Base-by-base conservation (phyloP, 2,113 vertebrate genomes). In the Recurvirostra avosetta region DNA sequence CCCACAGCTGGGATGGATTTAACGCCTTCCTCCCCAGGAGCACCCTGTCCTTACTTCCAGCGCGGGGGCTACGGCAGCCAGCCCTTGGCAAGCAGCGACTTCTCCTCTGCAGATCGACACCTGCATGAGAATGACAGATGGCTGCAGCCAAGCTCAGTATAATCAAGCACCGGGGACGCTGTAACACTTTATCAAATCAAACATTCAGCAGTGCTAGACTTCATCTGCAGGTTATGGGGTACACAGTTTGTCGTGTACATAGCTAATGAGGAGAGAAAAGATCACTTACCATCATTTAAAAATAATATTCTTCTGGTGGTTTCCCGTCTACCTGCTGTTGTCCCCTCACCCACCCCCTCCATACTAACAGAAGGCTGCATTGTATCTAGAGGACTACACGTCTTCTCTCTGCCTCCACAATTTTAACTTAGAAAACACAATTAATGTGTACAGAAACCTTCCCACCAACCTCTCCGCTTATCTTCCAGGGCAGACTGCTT, bases 21-120 rank as follows among this genome's bases (percentile, higher is more conserved):
- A 97, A 97, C 83, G 0, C 82, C 80, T 94, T 96, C 91, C 38
- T 94, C 19, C 25, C 95, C 87, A 73, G 82, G 29, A 95, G 86
- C 84, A 49, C 38, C 55, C 65, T 6, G 30, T 11, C 40, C 47
- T 10, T 3, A 4, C 63, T 47, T 3, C n/a, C 55, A 12, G 1
- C 0, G 15, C 1, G 0, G 62, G 45, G 49, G 22, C 19, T 58
- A 16, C 1, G 2, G 73, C 70, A 65, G 78, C 29, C 75, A 61
- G 58, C 79, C 79, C 61, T 47, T 2, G 59, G 77, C 52, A 19
- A 53, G 93, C 84, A 26, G 77, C 73, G 56, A 11, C 38, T 71
- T 17, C 79, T 25, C 52, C 62, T 34, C 73, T 30, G 68, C 56
- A 17, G 8, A 62, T 4, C 2, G 1, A 18, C 91, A 90, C 61